These are phyloP conservation scores for Artemia franciscana DNA, from an alignment of 1,140 invertebrate genomes.

Conservation along the genomic window DNA sequence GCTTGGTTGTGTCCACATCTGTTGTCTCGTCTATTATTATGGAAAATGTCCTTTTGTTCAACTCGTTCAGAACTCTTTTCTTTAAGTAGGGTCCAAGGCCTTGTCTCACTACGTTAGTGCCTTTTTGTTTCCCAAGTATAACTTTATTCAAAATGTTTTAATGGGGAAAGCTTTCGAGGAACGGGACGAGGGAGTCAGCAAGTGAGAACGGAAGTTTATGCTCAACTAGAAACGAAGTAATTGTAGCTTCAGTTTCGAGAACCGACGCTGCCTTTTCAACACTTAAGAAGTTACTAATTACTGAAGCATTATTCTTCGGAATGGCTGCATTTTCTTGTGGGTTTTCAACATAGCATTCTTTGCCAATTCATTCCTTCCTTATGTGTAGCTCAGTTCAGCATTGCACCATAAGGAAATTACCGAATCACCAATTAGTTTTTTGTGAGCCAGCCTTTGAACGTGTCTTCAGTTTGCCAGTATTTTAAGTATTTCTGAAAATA, in stretches of 20 bases:
- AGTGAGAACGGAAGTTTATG: constrained; percentile 1
- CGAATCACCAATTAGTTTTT: no score
- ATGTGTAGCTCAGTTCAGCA: no score
- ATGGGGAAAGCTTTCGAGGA: not conserved
- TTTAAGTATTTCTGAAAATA: no score
- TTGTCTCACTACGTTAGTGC: not conserved
- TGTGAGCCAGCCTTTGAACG: no score
- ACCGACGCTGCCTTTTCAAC: no score
- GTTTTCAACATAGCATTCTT: no score
- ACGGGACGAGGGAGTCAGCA: not conserved
- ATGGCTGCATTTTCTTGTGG: no score
- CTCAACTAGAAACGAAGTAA: not conserved
- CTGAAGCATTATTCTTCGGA: no score
- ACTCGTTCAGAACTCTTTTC: not conserved
- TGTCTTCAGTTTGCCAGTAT: no score
- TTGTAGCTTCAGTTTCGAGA: not conserved
- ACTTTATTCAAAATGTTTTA: not conserved
- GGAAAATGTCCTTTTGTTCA: not conserved
- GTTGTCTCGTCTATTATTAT: not conserved
- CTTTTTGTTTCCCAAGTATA: not conserved
- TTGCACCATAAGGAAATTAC: no score
- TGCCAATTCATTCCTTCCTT: no score
- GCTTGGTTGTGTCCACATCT: not conserved
- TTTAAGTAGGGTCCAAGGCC: constrained; percentile 1
- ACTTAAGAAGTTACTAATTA: no score